A percentile compares a stretch with the other conserved stretches of the same genome.
Conservation (phyloP, 2,888 invertebrate species). For the Junonia oenone region DNA sequence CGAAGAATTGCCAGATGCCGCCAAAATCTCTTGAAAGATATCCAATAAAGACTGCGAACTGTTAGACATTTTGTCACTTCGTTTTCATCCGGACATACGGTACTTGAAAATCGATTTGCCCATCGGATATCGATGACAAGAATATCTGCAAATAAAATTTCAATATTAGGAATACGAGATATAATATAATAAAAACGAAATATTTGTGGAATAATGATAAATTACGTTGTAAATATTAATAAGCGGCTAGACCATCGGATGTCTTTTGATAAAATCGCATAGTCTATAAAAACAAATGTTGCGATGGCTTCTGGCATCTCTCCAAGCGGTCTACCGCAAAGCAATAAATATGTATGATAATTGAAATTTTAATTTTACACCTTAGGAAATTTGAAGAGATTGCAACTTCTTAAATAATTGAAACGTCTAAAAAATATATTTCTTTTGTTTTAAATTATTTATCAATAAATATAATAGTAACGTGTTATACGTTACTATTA, state of each 20-base stretch:
- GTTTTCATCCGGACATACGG: background rate
- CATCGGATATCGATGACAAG: slow-evolving; percentile 8
- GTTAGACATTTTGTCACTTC: slow-evolving; percentile 53
- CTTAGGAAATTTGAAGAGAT: background rate
- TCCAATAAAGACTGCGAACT: slow-evolving; percentile 60
- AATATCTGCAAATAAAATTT: slow-evolving; percentile 17
- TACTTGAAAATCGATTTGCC: slow-evolving; percentile 4
- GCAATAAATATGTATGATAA: slow-evolving; percentile 1
- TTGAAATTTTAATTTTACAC: background rate
- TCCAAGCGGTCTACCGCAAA: slow-evolving; percentile 14
- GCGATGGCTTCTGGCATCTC: slow-evolving; percentile 19
- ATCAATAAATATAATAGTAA: background rate
- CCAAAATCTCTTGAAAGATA: slow-evolving; percentile 68
- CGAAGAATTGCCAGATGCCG: slow-evolving; percentile 63
- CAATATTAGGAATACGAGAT: background rate
- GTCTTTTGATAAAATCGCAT: slow-evolving; percentile 11
- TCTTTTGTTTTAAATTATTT: background rate
- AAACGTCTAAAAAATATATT: background rate
- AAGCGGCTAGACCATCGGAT: slow-evolving; percentile 1
- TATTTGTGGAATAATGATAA: background rate
- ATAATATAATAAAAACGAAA: background rate
- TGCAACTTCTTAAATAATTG: background rate
- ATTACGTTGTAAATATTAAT: background rate
- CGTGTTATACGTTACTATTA: no score
- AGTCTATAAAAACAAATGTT: slow-evolving; percentile 20